phyloP scores from a whole-genome alignment of 2,797 vertebrate species.

The Nothura maculosa region DNA sequence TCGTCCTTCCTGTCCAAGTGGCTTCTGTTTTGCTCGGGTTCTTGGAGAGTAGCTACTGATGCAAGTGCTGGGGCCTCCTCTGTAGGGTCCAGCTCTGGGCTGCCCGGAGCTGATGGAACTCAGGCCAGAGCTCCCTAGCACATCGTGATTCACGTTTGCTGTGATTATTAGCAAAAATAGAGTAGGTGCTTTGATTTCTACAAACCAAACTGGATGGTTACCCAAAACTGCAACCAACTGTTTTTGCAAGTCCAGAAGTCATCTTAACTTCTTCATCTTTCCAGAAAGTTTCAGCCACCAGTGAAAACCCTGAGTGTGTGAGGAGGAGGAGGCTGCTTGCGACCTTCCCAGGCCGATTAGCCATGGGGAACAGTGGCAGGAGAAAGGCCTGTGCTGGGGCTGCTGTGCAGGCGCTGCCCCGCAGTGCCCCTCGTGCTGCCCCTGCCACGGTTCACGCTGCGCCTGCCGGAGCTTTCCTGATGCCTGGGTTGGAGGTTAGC shows the following conservation, averaged over 20 bases:
- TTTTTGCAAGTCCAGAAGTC: background rate
- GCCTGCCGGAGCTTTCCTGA: background rate
- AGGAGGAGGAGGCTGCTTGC: background rate
- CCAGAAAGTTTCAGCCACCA: background rate
- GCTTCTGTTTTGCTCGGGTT: background rate
- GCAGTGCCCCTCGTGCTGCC: background rate
- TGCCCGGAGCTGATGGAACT: background rate
- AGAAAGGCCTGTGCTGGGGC: background rate
- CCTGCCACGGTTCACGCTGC: accelerated
- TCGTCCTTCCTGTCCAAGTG: background rate
- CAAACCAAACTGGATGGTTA: background rate
- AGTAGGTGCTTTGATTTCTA: background rate
- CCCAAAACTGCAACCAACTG: background rate
- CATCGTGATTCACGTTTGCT: background rate
- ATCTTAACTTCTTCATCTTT: background rate
- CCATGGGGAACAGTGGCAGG: background rate
- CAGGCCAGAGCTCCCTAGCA: background rate
- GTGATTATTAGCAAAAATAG: background rate
- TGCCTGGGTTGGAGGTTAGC: background rate
- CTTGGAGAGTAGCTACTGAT: background rate
- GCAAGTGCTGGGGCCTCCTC: background rate
- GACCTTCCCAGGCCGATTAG: background rate
- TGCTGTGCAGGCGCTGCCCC: accelerated
- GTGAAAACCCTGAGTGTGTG: background rate
- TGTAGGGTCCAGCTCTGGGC: background rate